A percentile compares a stretch with the other conserved stretches of the same genome.
phyloP scores from a whole-genome alignment of 1,140 invertebrate species.

The Neodiprion lecontei region DNA sequence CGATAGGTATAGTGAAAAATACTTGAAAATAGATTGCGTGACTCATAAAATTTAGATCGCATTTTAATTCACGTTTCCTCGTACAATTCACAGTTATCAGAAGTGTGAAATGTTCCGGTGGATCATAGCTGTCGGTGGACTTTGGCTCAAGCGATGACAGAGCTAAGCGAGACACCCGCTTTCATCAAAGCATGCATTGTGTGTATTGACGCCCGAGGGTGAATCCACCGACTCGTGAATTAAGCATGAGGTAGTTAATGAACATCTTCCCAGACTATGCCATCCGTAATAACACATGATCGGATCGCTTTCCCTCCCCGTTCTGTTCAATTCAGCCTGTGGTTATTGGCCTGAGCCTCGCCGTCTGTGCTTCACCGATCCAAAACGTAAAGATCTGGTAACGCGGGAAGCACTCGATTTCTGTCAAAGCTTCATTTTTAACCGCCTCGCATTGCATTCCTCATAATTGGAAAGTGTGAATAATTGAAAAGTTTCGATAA shows the following conservation, averaged over 20 bases:
- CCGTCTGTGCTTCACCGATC: neutral
- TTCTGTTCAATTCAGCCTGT: neutral
- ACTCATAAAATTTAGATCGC: too few relatives aligned
- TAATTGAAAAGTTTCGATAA: too few relatives aligned
- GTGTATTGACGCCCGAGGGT: neutral
- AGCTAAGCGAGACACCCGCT: neutral
- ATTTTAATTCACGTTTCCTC: too few relatives aligned
- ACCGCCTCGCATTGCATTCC: too few relatives aligned
- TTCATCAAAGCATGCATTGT: neutral
- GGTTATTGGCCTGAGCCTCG: neutral
- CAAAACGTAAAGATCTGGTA: too few relatives aligned
- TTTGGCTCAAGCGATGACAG: neutral
- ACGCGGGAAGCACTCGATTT: too few relatives aligned
- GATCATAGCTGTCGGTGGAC: neutral
- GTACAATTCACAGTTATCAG: too few relatives aligned
- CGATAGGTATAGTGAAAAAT: neutral
- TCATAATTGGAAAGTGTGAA: too few relatives aligned
- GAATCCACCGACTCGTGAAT: constrained; percentile 29
- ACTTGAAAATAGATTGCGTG: neutral
- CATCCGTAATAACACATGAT: constrained; percentile 26
- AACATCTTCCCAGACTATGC: constrained; percentile 27
- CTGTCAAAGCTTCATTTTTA: too few relatives aligned
- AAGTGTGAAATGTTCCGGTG: neutral
- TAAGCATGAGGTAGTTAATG: constrained; percentile 31
- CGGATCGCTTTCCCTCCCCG: constrained; percentile 18